Evolutionary conservation across 2,113 vertebrate genomes (phyloP), one percentile per base, ranked within the genome.

Genomic region (Morone chrysops): DNA sequence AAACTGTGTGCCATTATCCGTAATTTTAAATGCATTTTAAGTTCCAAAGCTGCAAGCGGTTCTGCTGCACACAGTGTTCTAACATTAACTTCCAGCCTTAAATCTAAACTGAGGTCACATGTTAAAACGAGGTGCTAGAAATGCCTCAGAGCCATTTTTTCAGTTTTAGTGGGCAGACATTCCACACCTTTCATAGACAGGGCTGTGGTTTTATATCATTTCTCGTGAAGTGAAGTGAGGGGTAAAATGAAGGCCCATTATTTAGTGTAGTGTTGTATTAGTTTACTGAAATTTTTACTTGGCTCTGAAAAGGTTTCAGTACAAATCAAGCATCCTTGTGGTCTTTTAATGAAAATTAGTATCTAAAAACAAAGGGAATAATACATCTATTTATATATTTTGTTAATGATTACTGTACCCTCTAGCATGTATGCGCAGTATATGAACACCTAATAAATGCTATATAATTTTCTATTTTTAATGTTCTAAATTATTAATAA

Each of bases 131-230:
- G 74, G 68, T 71, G 80, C 10, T 53, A 56, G 43, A 63, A 72
- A 72, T 17, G 47, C 83, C 87, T 65, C n/a, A 10, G 50, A 84
- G 77, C 14, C 20, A 8, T 59, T 50, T 76, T 31, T 22, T 65
- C 5, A 31, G 45, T 18, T 36, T 87, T 61, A 38, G 61, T 12
- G n/a, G 22, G 38, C 36, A 51, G 75, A 85, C 70, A 45, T 79
- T 75, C 59, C 65, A 6, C n/a, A 18, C 4, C 59, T 54, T 78
- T 22, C 40, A 53, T 41, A 67, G 47, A 53, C 67, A 47, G 25
- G 41, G 5, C 81, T 4, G 25, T 43, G 36, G 45, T 18, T 57
- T 65, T 56, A 41, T 12, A 48, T 66, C 22, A 16, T 13, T 57
- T 50, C 62, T 54, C 62, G 8, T 69, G 1, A 87, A 77, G 43